Evolutionary conservation across 1,140 invertebrate species (phyloP).

Genomic region (Physella acuta): DNA sequence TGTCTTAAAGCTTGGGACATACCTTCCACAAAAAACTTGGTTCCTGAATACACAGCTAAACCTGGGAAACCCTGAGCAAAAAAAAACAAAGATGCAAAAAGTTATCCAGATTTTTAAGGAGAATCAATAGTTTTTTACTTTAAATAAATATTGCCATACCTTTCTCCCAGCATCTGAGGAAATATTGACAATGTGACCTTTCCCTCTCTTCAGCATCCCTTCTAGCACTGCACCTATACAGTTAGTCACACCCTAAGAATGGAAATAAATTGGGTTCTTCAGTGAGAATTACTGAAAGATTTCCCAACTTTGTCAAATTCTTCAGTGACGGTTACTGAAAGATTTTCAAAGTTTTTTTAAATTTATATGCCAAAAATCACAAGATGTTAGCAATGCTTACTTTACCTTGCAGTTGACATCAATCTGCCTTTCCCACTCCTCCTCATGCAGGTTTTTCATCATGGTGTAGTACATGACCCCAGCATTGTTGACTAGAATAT

Average conservation of each 20-base stretch:
- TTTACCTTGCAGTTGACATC: conserved; percentile 60
- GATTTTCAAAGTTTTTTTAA: no score
- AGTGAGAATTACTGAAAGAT: no score
- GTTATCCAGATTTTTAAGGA: no score
- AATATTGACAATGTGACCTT: conserved; percentile 62
- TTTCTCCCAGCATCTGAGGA: conserved; percentile 61
- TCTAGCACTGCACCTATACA: conserved; percentile 59
- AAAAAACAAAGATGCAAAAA: no score
- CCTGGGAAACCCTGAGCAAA: conserved; percentile 58
- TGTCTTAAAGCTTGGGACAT: conserved; percentile 59
- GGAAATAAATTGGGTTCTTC: neutral
- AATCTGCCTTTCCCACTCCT: conserved; percentile 60
- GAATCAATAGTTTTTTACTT: no score
- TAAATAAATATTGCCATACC: conserved; percentile 47
- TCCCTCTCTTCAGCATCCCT: conserved; percentile 57
- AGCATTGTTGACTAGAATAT: conserved; percentile 62
- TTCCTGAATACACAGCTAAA: conserved; percentile 62
- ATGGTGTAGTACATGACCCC: conserved; percentile 61
- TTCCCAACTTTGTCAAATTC: no score
- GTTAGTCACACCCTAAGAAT: conserved; percentile 60
- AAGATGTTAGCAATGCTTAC: no score
- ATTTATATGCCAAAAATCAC: no score
- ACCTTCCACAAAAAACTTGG: conserved; percentile 63
- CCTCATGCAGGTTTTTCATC: conserved; percentile 58
- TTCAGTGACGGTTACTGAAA: no score